Conservation (phyloP, 2,797 vertebrate genomes). For the Tiaroga cobitis region DNA sequence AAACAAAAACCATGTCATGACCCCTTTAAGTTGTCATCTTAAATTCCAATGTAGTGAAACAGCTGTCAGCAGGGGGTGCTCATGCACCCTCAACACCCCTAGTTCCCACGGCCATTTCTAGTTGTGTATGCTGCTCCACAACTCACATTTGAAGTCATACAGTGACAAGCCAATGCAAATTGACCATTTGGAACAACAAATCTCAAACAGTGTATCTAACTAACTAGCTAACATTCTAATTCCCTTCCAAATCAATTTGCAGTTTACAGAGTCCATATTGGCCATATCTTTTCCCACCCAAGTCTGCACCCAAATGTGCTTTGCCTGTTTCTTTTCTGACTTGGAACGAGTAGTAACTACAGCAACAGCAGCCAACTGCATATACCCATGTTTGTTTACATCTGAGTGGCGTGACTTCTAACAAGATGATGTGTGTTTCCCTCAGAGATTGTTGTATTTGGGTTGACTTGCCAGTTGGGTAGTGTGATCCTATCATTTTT, state of each 20-base stretch:
- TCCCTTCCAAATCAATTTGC: neutral
- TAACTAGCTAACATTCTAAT: neutral
- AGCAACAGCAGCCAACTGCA: slow-evolving; percentile 1
- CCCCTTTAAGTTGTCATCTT: too few species aligned
- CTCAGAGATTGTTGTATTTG: neutral
- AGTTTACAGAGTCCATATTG: neutral
- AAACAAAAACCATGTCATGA: too few species aligned
- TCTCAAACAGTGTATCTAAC: neutral
- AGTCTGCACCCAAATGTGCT: neutral
- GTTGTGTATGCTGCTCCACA: neutral
- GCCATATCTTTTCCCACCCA: neutral
- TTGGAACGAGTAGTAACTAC: neutral
- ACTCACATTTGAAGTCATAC: neutral
- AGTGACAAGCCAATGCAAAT: neutral
- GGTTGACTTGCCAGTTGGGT: neutral
- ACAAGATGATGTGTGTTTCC: neutral
- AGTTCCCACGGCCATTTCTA: neutral
- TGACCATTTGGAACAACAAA: neutral
- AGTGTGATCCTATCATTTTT: neutral
- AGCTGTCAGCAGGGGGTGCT: too few species aligned
- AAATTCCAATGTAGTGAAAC: too few species aligned
- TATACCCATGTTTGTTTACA: neutral
- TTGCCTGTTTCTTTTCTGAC: neutral
- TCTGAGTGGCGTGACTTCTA: neutral
- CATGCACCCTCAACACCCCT: too few species aligned